Base-by-base conservation (phyloP, 1,140 invertebrate genomes). In the Calephelis nemesis region DNA sequence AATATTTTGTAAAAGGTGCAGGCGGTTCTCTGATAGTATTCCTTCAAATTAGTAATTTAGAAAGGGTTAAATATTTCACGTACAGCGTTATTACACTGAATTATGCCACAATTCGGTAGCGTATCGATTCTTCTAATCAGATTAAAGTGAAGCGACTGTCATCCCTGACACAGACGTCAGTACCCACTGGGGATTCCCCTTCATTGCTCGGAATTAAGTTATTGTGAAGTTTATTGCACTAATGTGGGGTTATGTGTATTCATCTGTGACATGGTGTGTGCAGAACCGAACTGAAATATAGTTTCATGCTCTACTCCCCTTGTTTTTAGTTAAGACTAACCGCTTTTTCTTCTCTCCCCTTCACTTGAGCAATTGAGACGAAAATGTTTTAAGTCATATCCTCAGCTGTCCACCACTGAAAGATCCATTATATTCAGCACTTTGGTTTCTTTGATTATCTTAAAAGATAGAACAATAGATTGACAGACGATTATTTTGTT, bases 191-290 rank as follows among this genome's bases (percentile, higher is more conserved):
- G 83, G 84, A 79, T 75, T 83, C 78, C 87, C 81, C 84, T 84
- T 78, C 81, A 79, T 78, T 81, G 82, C 71, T 74, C 74, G 67
- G 77, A 88, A 90, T 88, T 88, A 87, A 90, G 87, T 90, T 90
- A 88, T 85, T 87, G 84, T 86, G 80, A 74, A 87, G 85, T 84
- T 87, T 87, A 87, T 79, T 83, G 83, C 81, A 80, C 78, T 84
- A 87, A 88, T 87, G 83, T 76, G 74, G 83, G 83, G 84, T 82
- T 84, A 77, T 74, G 50, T 63, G 73, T 73, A 74, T 69, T 76
- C 68, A 75, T 79, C 79, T 77, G 81, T 74, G 47, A 67, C 67
- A 6, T 15, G 52, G 62, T 63, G 62, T 30, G 42, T 48, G 19
- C 5, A 58, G 13, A 9, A 15, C 50, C 10, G 42, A 45, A 45